phyloP scores from a whole-genome alignment of 2,797 vertebrate species.

The Lerista edwardsae region DNA sequence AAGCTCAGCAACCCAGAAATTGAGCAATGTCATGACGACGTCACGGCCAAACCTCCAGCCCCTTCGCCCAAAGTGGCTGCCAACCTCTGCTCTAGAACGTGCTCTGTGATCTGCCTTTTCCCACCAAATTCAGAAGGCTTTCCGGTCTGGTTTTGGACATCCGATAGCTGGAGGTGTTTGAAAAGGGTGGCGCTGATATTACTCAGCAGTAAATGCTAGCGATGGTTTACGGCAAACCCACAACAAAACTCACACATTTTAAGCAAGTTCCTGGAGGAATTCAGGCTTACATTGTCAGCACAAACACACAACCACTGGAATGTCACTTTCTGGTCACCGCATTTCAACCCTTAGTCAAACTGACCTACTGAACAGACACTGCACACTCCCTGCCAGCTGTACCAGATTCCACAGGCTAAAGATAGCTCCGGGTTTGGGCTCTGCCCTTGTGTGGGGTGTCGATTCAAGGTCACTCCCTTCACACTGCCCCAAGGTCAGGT shows the following conservation, averaged over 20 bases:
- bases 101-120: too few species aligned
- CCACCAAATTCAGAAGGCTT: not conserved
- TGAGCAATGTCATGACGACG: too few species aligned
- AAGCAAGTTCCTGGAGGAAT: too few species aligned
- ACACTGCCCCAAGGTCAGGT: slow-evolving; percentile 12
- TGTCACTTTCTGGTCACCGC: too few species aligned
- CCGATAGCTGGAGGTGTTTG: too few species aligned
- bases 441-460: not conserved
- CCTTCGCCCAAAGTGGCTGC: too few species aligned
- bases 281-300: too few species aligned
- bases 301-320: not conserved
- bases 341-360: not conserved
- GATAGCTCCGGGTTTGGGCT: slow-evolving; percentile 14
- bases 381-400: not conserved
- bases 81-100: too few species aligned
- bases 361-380: not conserved
- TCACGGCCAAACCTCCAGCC: too few species aligned
- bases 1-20: too few species aligned
- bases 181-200: too few species aligned
- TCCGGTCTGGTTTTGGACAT: not conserved
- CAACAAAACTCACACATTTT: too few species aligned
- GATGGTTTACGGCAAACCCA: not conserved
- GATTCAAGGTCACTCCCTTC: slow-evolving; percentile 22
- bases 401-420: slow-evolving; percentile 25
- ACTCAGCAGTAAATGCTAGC: not conserved